Evolutionary conservation across 2,113 vertebrate genomes (phyloP).

Genomic region (Cariama cristata): DNA sequence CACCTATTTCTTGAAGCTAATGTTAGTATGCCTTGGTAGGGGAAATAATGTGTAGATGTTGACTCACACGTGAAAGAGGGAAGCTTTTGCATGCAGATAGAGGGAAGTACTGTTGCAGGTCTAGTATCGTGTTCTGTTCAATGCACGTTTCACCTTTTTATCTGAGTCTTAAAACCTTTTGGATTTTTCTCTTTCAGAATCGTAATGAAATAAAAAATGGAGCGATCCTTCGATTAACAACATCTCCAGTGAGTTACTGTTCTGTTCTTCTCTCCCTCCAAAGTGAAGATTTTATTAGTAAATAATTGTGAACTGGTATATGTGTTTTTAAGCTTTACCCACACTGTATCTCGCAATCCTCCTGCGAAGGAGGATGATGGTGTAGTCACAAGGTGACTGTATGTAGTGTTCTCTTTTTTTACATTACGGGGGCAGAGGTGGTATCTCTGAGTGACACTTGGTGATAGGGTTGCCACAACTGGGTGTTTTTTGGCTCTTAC

Average conservation of each 20-base stretch:
- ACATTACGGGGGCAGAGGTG: not conserved
- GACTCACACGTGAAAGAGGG: not conserved
- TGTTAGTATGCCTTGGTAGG: not conserved
- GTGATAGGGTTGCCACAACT: not conserved
- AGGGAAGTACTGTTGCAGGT: not conserved
- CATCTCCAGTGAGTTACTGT: conserved; percentile 89
- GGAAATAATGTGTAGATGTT: not conserved
- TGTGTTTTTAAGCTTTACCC: not conserved
- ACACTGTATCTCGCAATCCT: not conserved
- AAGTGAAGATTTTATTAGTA: not conserved
- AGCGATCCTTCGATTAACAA: conserved; percentile 92
- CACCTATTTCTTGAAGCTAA: not conserved
- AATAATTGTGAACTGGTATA: not conserved
- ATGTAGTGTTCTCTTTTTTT: not conserved
- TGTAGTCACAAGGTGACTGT: not conserved
- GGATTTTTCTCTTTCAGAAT: conserved; percentile 84
- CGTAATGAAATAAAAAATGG: conserved; percentile 98
- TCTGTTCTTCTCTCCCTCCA: not conserved
- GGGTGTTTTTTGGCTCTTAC: not conserved
- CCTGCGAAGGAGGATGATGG: not conserved
- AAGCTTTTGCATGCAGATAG: not conserved
- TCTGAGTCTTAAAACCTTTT: not conserved
- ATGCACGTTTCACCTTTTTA: not conserved
- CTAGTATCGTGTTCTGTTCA: not conserved
- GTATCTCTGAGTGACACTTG: not conserved